Evolutionary conservation across 2,888 invertebrate genomes (phyloP), one percentile per base, ranked within the genome.

Genomic region (Sepiola atlantica): DNA sequence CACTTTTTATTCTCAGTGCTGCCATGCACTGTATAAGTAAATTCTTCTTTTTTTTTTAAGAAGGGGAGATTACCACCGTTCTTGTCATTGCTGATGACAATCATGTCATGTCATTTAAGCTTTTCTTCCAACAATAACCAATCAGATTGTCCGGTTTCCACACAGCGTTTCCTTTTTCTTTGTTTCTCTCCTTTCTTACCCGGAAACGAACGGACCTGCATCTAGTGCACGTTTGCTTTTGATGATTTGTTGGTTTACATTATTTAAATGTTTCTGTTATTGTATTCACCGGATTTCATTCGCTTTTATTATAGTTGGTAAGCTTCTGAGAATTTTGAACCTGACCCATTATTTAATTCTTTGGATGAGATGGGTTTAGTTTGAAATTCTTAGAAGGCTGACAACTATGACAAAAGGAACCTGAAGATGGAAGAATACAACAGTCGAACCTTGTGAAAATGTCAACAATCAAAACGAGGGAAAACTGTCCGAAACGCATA

Each of bases 1-100:
- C n/a, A 77, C 77, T 77, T 77, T 77, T 77, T n/a, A 77, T 77
- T 77, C n/a, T 77, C 77, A 77, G 77, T 77, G 77, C 77, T 77
- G 77, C 77, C 8, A 45, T 77, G n/a, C n/a, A n/a, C 77, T 77
- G 77, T 77, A 77, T 77, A 32, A 14, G 21, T 77, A 77, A n/a
- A 14, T n/a, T n/a, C 1, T n/a, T 2, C 8, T 4, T 45, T 45
- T 45, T 45, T 45, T 45, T 45, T 4, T 8, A 77, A n/a, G 14
- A 32, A 28, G 18, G 0, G n/a, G n/a, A 12, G 6, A 77, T 16
- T 1, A n/a, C 12, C 10, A 77, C 12, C n/a, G 32, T n/a, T 77
- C 28, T 77, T 77, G 77, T 77, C 14, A 32, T 77, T n/a, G 32
- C 32, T n/a, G 77, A 20, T n/a, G 18, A 77, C 77, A 77, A 28